Percentiles rank a stretch among this genome's conserved stretches.
Conservation (phyloP, 1,140 invertebrate genomes). For the Callitettix versicolor region DNA sequence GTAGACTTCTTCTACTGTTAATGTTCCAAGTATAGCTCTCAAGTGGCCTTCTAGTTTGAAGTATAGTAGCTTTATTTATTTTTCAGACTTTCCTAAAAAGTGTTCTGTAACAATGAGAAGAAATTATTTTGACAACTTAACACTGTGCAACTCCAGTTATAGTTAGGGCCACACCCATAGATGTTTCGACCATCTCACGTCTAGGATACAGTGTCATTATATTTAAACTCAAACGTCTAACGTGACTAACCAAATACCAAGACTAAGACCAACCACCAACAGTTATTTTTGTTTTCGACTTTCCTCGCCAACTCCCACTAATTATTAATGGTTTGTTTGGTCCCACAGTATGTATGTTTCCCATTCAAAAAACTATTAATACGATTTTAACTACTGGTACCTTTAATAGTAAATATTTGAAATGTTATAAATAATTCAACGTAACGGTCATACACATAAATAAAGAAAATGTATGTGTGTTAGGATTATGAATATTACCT, state of each 20-base stretch:
- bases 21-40: slow-evolving; percentile 87
- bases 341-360: slow-evolving; percentile 89
- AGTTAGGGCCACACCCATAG: slow-evolving; percentile 85
- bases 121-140: slow-evolving; percentile 94
- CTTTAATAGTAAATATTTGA: no score
- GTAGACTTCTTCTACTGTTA: slow-evolving; percentile 95
- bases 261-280: slow-evolving; percentile 95
- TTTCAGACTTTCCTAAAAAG: slow-evolving; percentile 83
- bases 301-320: slow-evolving; percentile 90
- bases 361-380: slow-evolving; percentile 62
- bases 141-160: slow-evolving; percentile 94
- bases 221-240: slow-evolving; percentile 71
- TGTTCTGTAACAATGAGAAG: slow-evolving; percentile 90
- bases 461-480: no score
- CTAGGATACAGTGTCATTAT: slow-evolving; percentile 94
- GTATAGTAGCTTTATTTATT: slow-evolving; percentile 85
- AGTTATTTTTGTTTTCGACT: slow-evolving; percentile 78
- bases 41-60: slow-evolving; percentile 96
- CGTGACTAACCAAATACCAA: slow-evolving; percentile 93
- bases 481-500: no score
- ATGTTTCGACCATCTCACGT: slow-evolving; percentile 90
- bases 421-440: no score
- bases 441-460: no score
- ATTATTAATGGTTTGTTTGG: slow-evolving; percentile 92
- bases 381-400: no score